Conservation (phyloP, 2,797 vertebrate genomes). For the Sebastes glaucus region DNA sequence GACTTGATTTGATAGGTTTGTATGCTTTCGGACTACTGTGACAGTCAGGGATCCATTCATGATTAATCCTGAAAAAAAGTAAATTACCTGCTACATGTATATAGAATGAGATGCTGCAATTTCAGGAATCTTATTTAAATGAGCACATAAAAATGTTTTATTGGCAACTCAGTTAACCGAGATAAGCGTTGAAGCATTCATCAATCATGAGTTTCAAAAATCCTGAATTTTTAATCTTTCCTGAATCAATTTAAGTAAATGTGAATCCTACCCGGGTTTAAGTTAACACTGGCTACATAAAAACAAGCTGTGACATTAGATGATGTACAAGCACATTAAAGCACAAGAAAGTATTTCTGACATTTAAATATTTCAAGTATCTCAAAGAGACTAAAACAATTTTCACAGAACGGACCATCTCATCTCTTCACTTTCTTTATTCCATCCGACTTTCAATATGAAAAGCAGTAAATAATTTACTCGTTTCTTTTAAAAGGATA, state of each 20-base stretch:
- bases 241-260: background rate
- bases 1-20: background rate
- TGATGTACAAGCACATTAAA: conserved; percentile 20
- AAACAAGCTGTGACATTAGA: background rate
- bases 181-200: background rate
- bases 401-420: conserved; percentile 3
- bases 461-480: conserved; percentile 54
- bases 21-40: background rate
- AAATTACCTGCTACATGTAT: background rate
- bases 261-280: background rate
- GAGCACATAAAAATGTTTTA: conserved; percentile 4
- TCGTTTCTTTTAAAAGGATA: conserved; percentile 32
- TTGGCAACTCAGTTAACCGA: background rate
- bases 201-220: background rate
- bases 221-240: background rate
- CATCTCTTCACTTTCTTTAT: conserved; percentile 37
- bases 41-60: background rate
- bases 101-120: conserved; percentile 3
- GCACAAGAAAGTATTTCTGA: conserved; percentile 7
- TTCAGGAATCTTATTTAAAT: background rate
- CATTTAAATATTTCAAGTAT: conserved; percentile 37
- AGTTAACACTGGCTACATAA: background rate
- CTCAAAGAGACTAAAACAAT: conserved; percentile 4
- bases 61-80: background rate
- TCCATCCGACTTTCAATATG: conserved; percentile 50